A percentile compares a stretch with the other conserved stretches of the same genome.
phyloP scores from a whole-genome alignment of 2,113 vertebrate species.

The Salvator merianae region DNA sequence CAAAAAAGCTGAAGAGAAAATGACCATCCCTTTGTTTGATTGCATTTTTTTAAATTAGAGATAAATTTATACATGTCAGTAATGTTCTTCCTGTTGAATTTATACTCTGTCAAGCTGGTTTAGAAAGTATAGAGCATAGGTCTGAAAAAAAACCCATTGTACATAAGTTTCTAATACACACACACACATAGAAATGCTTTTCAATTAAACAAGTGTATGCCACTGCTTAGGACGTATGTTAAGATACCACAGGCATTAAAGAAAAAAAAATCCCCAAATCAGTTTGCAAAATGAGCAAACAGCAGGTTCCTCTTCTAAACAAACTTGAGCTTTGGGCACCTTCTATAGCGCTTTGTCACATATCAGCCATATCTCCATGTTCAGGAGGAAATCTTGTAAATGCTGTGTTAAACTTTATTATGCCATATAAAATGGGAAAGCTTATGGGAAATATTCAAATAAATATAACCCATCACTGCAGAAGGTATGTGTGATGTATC shows the following conservation, averaged over 20 bases:
- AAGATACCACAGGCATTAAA: neutral
- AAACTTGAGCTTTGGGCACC: neutral
- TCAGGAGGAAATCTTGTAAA: neutral
- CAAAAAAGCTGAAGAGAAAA: slow-evolving; percentile 49
- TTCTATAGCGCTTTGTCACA: neutral
- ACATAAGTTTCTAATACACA: slow-evolving; percentile 28
- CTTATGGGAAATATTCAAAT: neutral
- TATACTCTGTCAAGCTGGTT: slow-evolving; percentile 56
- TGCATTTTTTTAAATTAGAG: slow-evolving; percentile 32
- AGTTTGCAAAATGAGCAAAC: neutral
- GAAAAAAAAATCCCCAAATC: neutral
- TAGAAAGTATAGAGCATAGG: slow-evolving; percentile 37
- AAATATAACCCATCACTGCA: neutral
- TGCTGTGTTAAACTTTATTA: neutral
- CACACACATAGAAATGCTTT: neutral
- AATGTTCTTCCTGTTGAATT: slow-evolving; percentile 61
- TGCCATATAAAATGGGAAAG: neutral
- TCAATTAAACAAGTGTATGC: slow-evolving; percentile 30
- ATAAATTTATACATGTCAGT: slow-evolving; percentile 21
- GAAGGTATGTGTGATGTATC: neutral
- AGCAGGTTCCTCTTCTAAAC: neutral
- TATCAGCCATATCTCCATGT: neutral
- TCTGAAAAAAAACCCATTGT: slow-evolving; percentile 42
- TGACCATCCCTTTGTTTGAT: slow-evolving; percentile 35
- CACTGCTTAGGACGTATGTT: slow-evolving; percentile 1